A percentile compares a stretch with the other conserved stretches of the same genome.
These are phyloP conservation scores for Marasmarcha lunaedactyla DNA, from an alignment of 2,888 invertebrate species.

Conservation along the genomic window DNA sequence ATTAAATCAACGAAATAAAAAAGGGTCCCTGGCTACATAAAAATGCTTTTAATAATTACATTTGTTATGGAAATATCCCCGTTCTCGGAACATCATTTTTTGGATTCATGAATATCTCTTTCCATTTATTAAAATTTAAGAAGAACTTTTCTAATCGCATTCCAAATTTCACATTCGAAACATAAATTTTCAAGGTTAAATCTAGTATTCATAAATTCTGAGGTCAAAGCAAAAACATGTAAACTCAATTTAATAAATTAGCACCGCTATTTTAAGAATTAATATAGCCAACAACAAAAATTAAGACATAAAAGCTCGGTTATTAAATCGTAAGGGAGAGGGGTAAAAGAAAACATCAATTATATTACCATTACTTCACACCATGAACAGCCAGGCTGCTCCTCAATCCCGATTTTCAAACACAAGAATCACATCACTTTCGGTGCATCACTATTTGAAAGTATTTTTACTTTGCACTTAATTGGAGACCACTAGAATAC, in stretches of 20 bases:
- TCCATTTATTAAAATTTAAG: too few relatives aligned
- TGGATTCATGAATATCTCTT: too few relatives aligned
- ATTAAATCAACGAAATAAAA: slow-evolving; percentile 5
- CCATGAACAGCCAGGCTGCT: slow-evolving; percentile 34
- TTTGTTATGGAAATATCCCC: slow-evolving; percentile 1
- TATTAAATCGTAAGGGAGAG: slow-evolving; percentile 3
- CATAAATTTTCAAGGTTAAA: too few relatives aligned
- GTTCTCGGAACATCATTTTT: too few relatives aligned
- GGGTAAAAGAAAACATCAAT: slow-evolving; percentile 27
- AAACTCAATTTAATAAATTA: too few relatives aligned
- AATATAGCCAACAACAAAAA: slow-evolving; percentile 13
- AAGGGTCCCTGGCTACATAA: slow-evolving; percentile 1
- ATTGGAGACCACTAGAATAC: slow-evolving; percentile 30
- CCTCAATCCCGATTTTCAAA: slow-evolving; percentile 24
- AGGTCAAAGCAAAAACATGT: too few relatives aligned
- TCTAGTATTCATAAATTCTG: too few relatives aligned
- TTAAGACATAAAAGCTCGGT: slow-evolving; percentile 16
- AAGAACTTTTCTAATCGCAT: too few relatives aligned
- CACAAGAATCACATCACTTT: slow-evolving; percentile 42
- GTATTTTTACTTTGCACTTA: slow-evolving; percentile 20
- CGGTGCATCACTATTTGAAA: slow-evolving; percentile 29
- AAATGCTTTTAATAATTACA: slow-evolving; percentile 9
- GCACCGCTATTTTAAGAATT: too few relatives aligned
- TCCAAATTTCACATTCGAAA: too few relatives aligned
- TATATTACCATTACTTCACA: slow-evolving; percentile 63